A percentile compares a stretch with the other conserved stretches of the same genome.
phyloP scores from a whole-genome alignment of 1,140 invertebrate genomes.

The Pectinophora gossypiella region DNA sequence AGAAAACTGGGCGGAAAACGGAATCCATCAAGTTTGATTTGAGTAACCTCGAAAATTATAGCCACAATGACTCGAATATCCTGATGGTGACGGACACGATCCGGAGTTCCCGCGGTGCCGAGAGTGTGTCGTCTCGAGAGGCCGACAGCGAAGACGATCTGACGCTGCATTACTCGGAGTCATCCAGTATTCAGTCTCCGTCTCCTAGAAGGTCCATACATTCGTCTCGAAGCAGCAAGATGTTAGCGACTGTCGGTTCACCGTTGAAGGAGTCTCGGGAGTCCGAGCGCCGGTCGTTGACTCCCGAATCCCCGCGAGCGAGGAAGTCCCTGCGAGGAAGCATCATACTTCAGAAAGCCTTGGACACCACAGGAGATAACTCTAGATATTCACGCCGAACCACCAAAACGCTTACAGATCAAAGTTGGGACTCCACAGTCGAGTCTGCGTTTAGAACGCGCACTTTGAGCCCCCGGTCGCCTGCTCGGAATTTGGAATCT shows the following conservation, averaged over 20 bases:
- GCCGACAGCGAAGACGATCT: conserved; percentile 22
- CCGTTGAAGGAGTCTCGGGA: conserved; percentile 9
- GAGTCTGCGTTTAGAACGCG: conserved; percentile 20
- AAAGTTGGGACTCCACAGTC: conserved; percentile 20
- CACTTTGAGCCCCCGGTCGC: conserved; percentile 23
- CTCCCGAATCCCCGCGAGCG: conserved; percentile 19
- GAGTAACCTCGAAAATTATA: conserved; percentile 40
- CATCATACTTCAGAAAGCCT: conserved; percentile 37
- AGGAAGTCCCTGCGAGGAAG: conserved; percentile 34
- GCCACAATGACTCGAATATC: conserved; percentile 16
- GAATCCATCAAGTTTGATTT: conserved; percentile 64
- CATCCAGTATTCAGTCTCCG: conserved; percentile 20
- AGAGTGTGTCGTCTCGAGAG: no score
- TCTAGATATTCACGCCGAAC: conserved; percentile 13
- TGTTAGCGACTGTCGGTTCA: conserved; percentile 33
- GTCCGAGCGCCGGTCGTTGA: conserved; percentile 1
- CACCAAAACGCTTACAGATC: conserved; percentile 23
- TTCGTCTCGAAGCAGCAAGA: conserved; percentile 35
- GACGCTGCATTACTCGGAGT: conserved; percentile 39
- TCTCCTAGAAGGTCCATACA: conserved; percentile 30
- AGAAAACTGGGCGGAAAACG: conserved; percentile 32
- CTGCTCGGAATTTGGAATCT: conserved; percentile 28
- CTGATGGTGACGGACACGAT: conserved; percentile 23
- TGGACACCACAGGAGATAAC: conserved; percentile 16
- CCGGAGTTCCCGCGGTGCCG: neutral